Evolutionary conservation across 2,888 invertebrate genomes (phyloP).

Genomic region (Platynereis dumerilii): DNA sequence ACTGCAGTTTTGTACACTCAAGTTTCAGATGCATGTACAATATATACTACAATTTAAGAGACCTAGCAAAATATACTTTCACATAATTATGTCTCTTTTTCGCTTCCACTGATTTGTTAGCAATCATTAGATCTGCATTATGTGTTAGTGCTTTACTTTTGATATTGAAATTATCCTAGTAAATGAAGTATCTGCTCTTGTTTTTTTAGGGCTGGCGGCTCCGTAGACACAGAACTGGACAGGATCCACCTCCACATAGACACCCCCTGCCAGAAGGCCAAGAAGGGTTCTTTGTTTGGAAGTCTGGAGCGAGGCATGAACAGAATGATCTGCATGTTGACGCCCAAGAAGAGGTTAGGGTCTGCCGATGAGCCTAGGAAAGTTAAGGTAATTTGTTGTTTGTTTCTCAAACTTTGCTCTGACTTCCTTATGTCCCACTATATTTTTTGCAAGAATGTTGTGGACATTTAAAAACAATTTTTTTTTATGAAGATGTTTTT

Average conservation of each 20-base stretch:
- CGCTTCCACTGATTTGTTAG: too few relatives aligned
- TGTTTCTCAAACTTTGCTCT: background rate
- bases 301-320: constrained; percentile 76
- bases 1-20: too few relatives aligned
- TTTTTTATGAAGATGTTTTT: too few relatives aligned
- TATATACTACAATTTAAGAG: too few relatives aligned
- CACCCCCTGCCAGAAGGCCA: constrained; percentile 59
- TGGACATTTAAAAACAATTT: background rate
- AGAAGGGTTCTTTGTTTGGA: constrained; percentile 69
- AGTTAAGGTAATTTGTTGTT: constrained; percentile 55
- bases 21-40: too few relatives aligned
- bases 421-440: background rate
- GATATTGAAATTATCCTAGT: too few relatives aligned
- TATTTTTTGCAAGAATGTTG: background rate
- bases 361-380: constrained; percentile 58
- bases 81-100: too few relatives aligned
- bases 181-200: too few relatives aligned
- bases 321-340: constrained; percentile 73
- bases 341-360: constrained; percentile 68
- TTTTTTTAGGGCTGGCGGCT: constrained; percentile 47
- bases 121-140: too few relatives aligned
- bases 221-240: constrained; percentile 59
- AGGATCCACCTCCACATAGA: constrained; percentile 45
- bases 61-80: too few relatives aligned
- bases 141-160: too few relatives aligned